Percentiles rank a stretch among this genome's conserved stretches.
These are phyloP conservation scores for Mesorhabditis belari DNA, from an alignment of 2,888 invertebrate species.

Conservation along the genomic window DNA sequence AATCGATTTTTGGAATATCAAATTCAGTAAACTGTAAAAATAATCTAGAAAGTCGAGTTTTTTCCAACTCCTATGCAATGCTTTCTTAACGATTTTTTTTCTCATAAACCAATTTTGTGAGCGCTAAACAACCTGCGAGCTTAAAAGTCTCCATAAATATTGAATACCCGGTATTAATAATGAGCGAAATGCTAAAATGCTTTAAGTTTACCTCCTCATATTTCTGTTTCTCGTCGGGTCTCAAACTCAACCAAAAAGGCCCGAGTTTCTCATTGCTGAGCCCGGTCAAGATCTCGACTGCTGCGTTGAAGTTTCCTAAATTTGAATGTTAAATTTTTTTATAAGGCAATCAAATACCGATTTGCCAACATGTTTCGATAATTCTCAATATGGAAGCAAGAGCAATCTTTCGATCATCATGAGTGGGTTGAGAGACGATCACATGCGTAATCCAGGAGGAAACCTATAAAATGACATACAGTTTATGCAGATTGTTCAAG, in stretches of 20 bases:
- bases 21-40: no score
- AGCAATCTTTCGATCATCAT: constrained; percentile 79
- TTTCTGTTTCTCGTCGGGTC: constrained; percentile 51
- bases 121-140: no score
- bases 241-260: constrained; percentile 78
- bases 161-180: no score
- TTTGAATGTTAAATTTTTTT: background rate
- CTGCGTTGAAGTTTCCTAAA: constrained; percentile 79
- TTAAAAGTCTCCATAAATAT: no score
- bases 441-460: constrained; percentile 89
- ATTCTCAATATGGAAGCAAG: constrained; percentile 80
- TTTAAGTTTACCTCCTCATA: constrained; percentile 31
- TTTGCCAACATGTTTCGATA: constrained; percentile 83
- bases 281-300: constrained; percentile 88
- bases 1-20: no score
- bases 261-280: constrained; percentile 88
- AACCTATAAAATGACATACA: constrained; percentile 64
- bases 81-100: no score
- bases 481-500: no score
- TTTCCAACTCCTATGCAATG: no score
- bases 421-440: constrained; percentile 75
- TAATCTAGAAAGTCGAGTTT: no score
- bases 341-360: no score
- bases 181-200: background rate
- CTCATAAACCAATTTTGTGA: no score